Evolutionary conservation across 2,113 vertebrate species (phyloP), one percentile per base, ranked within the genome.

Genomic region (Epinephelus moara): DNA sequence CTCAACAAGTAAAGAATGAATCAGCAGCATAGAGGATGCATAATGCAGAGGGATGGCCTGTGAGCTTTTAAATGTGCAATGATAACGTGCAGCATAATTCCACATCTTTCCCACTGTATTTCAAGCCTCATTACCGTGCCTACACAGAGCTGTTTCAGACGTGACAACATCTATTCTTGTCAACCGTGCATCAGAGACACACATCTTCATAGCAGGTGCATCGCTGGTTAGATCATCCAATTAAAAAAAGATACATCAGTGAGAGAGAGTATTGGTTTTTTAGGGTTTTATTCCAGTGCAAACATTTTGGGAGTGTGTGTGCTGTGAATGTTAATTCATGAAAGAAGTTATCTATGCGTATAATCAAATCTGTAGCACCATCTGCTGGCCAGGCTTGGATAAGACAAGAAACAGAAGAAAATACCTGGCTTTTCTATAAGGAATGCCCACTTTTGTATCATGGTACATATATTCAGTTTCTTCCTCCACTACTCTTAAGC

Each of bases 401-500:
- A 84, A 2, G 47, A 70, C 67, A 77, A 68, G 63, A 70, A 80
- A 75, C 6, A 69, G 15, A 2, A 25, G 27, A 3, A 4, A 33
- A 60, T 47, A n/a, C 11, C 23, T 6, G 70, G 17, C 52, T 49
- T 14, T 62, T 42, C 10, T 27, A 42, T 63, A 0, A 55, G 37
- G n/a, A 6, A 52, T 30, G 40, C 17, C 33, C 9, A 52, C 8
- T 60, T 67, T 57, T 76, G 9, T 82, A 14, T 10, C 14, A 3
- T 15, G 57, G 69, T 18, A 70, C 47, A 70, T 25, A 40, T 53
- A n/a, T 45, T 57, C 4, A 81, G 85, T 77, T 40, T 49, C 73
- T 77, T 78, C 68, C 69, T 94, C 90, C 90, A 89, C 70, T 64
- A 74, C 75, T 89, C 60, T 93, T 93, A 90, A 93, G 94, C 84